Evolutionary conservation across 2,797 vertebrate species (phyloP).

Genomic region (Paguma larvata): DNA sequence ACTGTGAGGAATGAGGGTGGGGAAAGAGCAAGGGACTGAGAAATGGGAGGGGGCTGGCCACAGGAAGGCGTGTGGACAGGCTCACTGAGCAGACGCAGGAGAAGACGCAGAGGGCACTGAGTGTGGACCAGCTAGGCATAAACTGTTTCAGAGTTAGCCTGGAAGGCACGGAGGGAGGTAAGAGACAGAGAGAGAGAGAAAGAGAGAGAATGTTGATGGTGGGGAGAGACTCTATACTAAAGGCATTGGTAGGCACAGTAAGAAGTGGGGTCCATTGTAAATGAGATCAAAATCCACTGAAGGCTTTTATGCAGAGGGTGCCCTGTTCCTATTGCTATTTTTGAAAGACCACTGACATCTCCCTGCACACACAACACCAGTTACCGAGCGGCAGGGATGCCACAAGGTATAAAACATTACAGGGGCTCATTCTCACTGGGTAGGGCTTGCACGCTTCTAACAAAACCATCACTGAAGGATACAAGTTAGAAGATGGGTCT

Average conservation of each 20-base stretch:
- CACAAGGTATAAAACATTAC: neutral
- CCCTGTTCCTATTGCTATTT: neutral
- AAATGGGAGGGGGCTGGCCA: neutral
- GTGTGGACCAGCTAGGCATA: no score
- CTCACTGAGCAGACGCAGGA: neutral
- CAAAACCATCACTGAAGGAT: neutral
- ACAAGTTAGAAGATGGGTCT: slow-evolving; percentile 10
- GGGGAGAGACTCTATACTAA: neutral
- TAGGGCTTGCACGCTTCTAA: neutral
- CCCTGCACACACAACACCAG: neutral
- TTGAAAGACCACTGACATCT: neutral
- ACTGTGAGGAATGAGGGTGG: neutral
- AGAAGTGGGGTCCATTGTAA: neutral
- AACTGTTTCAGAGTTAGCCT: neutral
- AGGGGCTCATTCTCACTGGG: neutral
- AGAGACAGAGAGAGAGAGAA: neutral
- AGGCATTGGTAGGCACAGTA: neutral
- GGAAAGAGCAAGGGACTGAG: neutral
- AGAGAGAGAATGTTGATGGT: neutral
- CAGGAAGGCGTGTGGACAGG: fast-evolving
- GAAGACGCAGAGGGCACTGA: neutral
- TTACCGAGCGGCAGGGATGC: neutral
- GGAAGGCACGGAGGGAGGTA: no score
- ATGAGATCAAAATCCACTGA: neutral
- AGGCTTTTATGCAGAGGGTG: neutral